Evolutionary conservation across 2,797 vertebrate species (phyloP).

Genomic region (Champsocephalus esox): DNA sequence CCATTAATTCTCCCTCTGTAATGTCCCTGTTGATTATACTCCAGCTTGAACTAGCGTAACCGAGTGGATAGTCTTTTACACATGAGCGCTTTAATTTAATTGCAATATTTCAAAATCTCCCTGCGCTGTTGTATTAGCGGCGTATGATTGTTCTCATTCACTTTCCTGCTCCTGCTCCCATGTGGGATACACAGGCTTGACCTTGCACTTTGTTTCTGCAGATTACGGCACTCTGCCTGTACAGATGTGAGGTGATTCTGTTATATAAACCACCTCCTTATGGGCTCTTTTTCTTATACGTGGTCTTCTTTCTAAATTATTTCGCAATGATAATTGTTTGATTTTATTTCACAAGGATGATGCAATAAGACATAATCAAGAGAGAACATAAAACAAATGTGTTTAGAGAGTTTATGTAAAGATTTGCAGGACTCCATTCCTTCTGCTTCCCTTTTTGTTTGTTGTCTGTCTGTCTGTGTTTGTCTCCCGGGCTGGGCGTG

Average conservation of each 20-base stretch:
- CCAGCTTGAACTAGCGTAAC: slow-evolving; percentile 40
- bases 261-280: not conserved
- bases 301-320: too few species aligned
- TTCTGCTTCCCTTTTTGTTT: too few species aligned
- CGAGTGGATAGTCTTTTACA: slow-evolving; percentile 64
- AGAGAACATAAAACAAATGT: too few species aligned
- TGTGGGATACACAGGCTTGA: slow-evolving; percentile 47
- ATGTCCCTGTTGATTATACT: slow-evolving; percentile 61
- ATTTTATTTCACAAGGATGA: too few species aligned
- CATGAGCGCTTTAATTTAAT: slow-evolving; percentile 71
- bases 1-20: slow-evolving; percentile 44
- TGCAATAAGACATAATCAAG: too few species aligned
- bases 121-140: slow-evolving; percentile 44
- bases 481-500: too few species aligned
- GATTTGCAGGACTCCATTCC: too few species aligned
- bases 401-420: too few species aligned
- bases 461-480: too few species aligned
- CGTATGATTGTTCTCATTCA: slow-evolving; percentile 49
- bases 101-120: slow-evolving; percentile 62
- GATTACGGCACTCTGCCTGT: slow-evolving; percentile 3
- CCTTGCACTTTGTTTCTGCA: slow-evolving; percentile 40
- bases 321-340: too few species aligned
- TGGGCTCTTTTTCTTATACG: not conserved
- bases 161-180: slow-evolving; percentile 33
- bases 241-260: not conserved